phyloP scores from a whole-genome alignment of 2,888 invertebrate species.

The Leucophora obtusa region DNA sequence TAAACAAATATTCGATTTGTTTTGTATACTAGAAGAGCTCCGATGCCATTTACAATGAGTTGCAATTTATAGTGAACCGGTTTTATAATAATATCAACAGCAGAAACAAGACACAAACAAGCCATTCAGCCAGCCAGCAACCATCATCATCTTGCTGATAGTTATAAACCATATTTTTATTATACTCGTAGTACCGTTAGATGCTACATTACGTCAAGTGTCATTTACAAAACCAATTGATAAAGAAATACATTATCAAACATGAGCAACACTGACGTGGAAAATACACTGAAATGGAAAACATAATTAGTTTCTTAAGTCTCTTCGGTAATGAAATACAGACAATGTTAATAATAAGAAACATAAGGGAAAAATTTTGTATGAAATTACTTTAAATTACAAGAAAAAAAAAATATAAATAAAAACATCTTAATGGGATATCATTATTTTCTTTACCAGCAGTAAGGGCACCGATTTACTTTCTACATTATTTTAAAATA shows the following conservation, averaged over 20 bases:
- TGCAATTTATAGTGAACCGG: too few species aligned
- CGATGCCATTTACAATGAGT: too few species aligned
- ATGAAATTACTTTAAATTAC: too few species aligned
- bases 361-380: neutral
- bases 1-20: too few species aligned
- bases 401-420: too few species aligned
- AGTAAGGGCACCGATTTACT: too few species aligned
- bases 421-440: too few species aligned
- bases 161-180: slow-evolving; percentile 27
- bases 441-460: too few species aligned
- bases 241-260: slow-evolving; percentile 35
- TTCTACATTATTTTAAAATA: too few species aligned
- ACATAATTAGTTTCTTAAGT: slow-evolving; percentile 22
- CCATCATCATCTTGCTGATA: neutral
- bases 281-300: slow-evolving; percentile 7
- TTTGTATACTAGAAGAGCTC: too few species aligned
- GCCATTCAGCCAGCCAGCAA: neutral
- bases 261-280: slow-evolving; percentile 12
- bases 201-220: slow-evolving; percentile 42
- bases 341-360: neutral
- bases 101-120: neutral
- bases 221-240: slow-evolving; percentile 52
- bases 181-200: slow-evolving; percentile 19
- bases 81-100: neutral
- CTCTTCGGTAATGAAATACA: neutral